phyloP scores from a whole-genome alignment of 2,797 vertebrate genomes.

The Oreochromis mossambicus region DNA sequence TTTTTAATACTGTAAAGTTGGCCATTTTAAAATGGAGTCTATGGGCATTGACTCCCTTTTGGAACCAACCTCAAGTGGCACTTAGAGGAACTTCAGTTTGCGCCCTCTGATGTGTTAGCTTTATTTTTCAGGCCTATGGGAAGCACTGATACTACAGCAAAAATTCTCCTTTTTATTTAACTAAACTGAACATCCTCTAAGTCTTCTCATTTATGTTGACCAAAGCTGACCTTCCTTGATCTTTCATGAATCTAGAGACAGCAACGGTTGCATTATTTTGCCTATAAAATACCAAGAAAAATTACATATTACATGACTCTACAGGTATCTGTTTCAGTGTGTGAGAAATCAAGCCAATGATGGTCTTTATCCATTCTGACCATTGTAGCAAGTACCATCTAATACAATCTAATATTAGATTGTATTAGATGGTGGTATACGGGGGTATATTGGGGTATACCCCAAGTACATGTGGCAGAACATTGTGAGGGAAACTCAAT shows the following conservation, averaged over 20 bases:
- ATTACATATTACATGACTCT: not conserved
- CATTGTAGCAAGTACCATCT: not conserved
- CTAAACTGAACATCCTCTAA: not conserved
- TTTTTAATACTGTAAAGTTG: not conserved
- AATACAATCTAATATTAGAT: not conserved
- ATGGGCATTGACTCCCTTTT: not conserved
- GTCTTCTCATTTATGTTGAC: not conserved
- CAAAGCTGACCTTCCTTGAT: not conserved
- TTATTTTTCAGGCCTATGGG: not conserved
- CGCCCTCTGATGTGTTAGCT: not conserved
- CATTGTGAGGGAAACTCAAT: not conserved
- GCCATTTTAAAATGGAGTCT: not conserved
- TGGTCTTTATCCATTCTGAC: not conserved
- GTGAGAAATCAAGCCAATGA: not conserved
- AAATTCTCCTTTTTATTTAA: not conserved
- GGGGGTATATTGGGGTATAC: accelerated
- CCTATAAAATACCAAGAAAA: not conserved
- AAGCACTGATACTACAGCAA: too few species aligned
- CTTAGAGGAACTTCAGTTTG: not conserved
- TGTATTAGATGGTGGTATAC: accelerated
- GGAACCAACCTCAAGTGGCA: not conserved
- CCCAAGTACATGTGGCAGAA: not conserved
- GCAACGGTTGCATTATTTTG: not conserved
- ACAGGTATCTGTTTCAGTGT: not conserved
- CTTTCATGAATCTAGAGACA: not conserved